Evolutionary conservation across 2,888 invertebrate genomes (phyloP), one percentile per base, ranked within the genome.

Genomic region (Melinaea menophilus): DNA sequence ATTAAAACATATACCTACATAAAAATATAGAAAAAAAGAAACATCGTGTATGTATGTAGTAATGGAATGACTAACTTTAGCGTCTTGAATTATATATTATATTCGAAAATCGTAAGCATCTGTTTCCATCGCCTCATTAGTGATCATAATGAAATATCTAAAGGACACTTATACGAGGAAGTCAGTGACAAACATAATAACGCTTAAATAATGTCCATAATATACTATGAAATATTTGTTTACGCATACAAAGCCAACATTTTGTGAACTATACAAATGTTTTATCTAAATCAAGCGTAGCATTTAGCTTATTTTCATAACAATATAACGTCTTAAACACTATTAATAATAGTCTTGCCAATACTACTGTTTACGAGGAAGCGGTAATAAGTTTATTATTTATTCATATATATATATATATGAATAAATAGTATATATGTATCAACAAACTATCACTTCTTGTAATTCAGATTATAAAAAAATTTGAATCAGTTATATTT

Each of bases 301-400:
- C 62, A 66, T 59, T 70, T 66, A 64, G 59, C 63, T 72, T 70
- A 67, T 72, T 71, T 72, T 73, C 62, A 67, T 66, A 71, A 56
- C 63, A 67, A 68, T 66, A 69, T 63, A 69, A 59, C 65, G 55
- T 65, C 62, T 64, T 65, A 62, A 65, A 64, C 55, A 63, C 69
- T 65, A 69, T 66, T 65, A 60, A 62, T 59, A 69, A 65, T 63
- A 58, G 62, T 58, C 55, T 59, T 63, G 59, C 58, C 60, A 62
- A 67, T 64, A 62, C 47, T 63, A 60, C 63, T 68, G 71, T 70
- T 71, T 70, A 68, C 62, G 34, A 56, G 55, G 55, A 61, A 35
- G 61, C 55, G 58, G 46, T 58, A 41, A 58, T 45, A 12, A 11
- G 9, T 37, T 37, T 37, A 5, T 37, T 2, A 37, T 37, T 37